Conservation (phyloP, 2,888 invertebrate genomes). For the Cephus nigrinus region DNA sequence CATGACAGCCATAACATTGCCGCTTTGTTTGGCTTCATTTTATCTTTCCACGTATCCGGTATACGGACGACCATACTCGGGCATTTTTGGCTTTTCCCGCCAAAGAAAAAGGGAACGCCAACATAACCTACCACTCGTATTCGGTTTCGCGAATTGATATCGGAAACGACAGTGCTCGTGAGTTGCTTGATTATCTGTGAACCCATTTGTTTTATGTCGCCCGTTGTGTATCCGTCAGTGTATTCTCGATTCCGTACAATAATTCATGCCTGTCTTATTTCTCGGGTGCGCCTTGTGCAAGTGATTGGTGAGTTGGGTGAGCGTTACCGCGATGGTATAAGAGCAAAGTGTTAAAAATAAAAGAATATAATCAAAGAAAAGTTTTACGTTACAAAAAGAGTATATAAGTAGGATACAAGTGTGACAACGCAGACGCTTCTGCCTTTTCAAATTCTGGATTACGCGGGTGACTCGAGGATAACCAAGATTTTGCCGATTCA, state of each 20-base stretch:
- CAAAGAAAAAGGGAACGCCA: not conserved
- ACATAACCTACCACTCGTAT: not conserved
- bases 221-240: not conserved
- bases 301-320: not conserved
- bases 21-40: not conserved
- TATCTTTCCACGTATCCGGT: not conserved
- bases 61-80: not conserved
- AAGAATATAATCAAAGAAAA: not conserved
- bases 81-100: not conserved
- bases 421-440: not conserved
- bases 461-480: slow-evolving; percentile 58
- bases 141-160: not conserved
- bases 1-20: not conserved
- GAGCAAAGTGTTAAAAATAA: not conserved
- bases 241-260: not conserved
- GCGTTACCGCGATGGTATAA: not conserved
- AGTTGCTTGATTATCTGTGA: not conserved
- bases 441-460: slow-evolving; percentile 59
- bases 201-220: not conserved
- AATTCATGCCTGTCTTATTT: not conserved
- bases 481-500: slow-evolving; percentile 62
- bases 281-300: not conserved
- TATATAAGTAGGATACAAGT: not conserved
- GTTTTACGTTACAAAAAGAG: not conserved
- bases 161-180: not conserved